Evolutionary conservation across 2,113 vertebrate genomes (phyloP).

Genomic region (Pygoscelis antarcticus): DNA sequence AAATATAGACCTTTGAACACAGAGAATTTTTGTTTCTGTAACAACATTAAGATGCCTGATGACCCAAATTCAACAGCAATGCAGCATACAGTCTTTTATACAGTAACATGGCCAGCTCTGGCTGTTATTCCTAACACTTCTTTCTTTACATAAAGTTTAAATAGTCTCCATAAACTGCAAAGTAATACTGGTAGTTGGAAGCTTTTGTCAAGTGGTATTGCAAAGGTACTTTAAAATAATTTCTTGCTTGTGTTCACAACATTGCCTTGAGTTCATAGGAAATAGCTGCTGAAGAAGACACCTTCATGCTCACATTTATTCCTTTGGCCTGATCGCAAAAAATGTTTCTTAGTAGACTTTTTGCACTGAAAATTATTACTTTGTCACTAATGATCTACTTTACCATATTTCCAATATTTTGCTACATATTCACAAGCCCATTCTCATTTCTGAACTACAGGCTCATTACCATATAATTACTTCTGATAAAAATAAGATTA

Average conservation of each 20-base stretch:
- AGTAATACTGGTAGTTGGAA: not conserved
- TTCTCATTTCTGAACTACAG: not conserved
- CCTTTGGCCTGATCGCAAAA: not conserved
- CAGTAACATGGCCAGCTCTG: not conserved
- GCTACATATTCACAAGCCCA: not conserved
- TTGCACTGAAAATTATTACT: conserved; percentile 33
- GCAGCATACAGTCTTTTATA: not conserved
- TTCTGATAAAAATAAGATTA: conserved; percentile 2
- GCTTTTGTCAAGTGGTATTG: not conserved
- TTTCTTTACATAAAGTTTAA: not conserved
- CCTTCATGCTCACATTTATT: not conserved
- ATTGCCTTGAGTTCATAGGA: not conserved
- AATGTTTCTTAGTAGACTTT: not conserved
- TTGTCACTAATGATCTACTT: not conserved
- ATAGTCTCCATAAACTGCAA: not conserved
- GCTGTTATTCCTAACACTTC: not conserved
- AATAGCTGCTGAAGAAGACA: conserved; percentile 31
- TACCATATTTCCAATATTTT: conserved; percentile 21
- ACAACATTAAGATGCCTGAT: not conserved
- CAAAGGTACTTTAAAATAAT: not conserved
- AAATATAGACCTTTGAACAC: not conserved
- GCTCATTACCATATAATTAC: not conserved
- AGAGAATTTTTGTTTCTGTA: not conserved
- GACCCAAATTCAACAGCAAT: not conserved
- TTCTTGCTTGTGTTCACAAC: not conserved